phyloP scores from a whole-genome alignment of 2,888 invertebrate genomes.

The Chirona hameri region DNA sequence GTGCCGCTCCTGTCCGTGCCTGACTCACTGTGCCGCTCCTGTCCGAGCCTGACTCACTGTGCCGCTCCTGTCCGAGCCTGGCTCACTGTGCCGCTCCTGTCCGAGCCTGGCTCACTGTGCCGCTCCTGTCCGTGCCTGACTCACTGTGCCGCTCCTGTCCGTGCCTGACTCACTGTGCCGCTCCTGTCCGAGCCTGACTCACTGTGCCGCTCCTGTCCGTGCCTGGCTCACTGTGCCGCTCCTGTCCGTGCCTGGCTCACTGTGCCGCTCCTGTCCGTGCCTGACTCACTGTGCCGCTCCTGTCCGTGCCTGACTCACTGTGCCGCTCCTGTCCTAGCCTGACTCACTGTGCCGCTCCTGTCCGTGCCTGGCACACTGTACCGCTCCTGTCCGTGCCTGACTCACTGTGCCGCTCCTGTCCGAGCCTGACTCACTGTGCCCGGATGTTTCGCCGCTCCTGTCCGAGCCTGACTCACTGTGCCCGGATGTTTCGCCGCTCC shows the following conservation, averaged over 20 bases:
- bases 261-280: no score
- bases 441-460: no score
- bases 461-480: no score
- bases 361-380: no score
- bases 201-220: no score
- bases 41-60: not conserved
- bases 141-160: no score
- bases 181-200: not conserved
- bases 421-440: not conserved
- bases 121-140: no score
- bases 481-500: not conserved
- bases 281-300: no score
- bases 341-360: not conserved
- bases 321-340: not conserved
- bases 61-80: no score
- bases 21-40: slow-evolving; percentile 12
- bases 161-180: slow-evolving; percentile 27
- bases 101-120: not conserved
- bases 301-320: no score
- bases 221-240: slow-evolving; percentile 22
- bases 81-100: not conserved
- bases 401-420: not conserved
- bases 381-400: no score
- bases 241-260: not conserved
- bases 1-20: no score